Evolutionary conservation across 2,888 invertebrate species (phyloP).

Genomic region (Hypercompe scribonia): DNA sequence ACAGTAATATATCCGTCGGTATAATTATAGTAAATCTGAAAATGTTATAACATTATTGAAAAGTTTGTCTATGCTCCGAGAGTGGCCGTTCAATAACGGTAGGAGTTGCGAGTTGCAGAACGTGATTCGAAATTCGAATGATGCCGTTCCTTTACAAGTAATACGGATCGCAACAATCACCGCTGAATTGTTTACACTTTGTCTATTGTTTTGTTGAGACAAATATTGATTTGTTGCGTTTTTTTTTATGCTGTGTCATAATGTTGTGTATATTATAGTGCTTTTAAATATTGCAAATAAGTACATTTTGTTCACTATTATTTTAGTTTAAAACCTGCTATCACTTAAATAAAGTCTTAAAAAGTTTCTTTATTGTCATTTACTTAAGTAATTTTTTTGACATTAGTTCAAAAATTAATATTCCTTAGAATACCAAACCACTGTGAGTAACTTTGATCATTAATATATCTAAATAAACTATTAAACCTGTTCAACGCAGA

Average conservation of each 20-base stretch:
- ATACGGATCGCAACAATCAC: constrained; percentile 18
- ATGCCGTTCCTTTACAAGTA: constrained; percentile 2
- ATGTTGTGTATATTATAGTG: not conserved
- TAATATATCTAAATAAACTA: too few relatives aligned
- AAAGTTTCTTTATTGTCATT: too few relatives aligned
- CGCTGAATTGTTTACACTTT: constrained; percentile 5
- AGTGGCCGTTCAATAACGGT: constrained; percentile 48
- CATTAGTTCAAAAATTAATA: too few relatives aligned
- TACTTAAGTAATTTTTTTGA: too few relatives aligned
- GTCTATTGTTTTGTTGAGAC: constrained; percentile 6
- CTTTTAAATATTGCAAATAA: too few relatives aligned
- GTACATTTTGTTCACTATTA: too few relatives aligned
- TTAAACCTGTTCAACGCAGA: too few relatives aligned
- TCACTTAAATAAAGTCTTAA: too few relatives aligned
- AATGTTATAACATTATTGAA: constrained; percentile 48
- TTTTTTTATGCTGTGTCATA: not conserved
- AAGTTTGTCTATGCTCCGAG: constrained; percentile 31
- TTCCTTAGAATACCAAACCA: too few relatives aligned
- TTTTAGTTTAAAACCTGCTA: too few relatives aligned
- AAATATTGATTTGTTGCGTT: not conserved
- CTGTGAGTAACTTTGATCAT: too few relatives aligned
- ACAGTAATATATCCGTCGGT: not conserved
- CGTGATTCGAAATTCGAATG: constrained; percentile 41
- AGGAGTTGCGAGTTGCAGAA: constrained; percentile 32
- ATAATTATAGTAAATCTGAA: constrained; percentile 34